Conservation (phyloP, 2,113 vertebrate genomes). For the Carlito syrichta region DNA sequence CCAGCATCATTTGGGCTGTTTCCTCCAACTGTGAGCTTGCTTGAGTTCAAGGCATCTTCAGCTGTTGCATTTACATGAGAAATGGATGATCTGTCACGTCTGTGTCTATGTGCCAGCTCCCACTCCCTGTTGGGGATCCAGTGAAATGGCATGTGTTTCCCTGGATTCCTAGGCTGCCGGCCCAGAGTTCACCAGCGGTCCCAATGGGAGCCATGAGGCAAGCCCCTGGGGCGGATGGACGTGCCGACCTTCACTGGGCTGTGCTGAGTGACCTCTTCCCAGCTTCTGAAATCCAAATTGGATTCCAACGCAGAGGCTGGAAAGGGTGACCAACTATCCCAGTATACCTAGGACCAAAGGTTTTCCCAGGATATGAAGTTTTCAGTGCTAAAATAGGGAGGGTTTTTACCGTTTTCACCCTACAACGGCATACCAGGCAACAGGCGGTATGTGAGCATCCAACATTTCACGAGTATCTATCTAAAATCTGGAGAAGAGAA, state of each 20-base stretch:
- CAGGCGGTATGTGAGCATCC: not conserved
- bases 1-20: constrained; percentile 60
- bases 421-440: not conserved
- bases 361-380: not conserved
- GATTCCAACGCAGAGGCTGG: not conserved
- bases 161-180: constrained; percentile 36
- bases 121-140: not conserved
- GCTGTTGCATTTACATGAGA: constrained; percentile 45
- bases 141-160: not conserved
- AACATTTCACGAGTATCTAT: not conserved
- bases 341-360: not conserved
- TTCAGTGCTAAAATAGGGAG: not conserved
- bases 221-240: not conserved
- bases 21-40: constrained; percentile 51
- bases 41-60: constrained; percentile 41
- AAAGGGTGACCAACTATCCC: not conserved
- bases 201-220: not conserved
- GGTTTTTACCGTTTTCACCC: not conserved
- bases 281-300: constrained; percentile 27
- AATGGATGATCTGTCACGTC: constrained; percentile 29
- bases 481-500: not conserved
- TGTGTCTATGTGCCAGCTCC: not conserved
- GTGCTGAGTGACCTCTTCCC: not conserved
- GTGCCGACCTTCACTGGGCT: not conserved
- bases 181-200: not conserved